Percentiles rank a stretch among this genome's conserved stretches.
Evolutionary conservation across 2,113 vertebrate genomes (phyloP).

Genomic region (Physeter macrocephalus): DNA sequence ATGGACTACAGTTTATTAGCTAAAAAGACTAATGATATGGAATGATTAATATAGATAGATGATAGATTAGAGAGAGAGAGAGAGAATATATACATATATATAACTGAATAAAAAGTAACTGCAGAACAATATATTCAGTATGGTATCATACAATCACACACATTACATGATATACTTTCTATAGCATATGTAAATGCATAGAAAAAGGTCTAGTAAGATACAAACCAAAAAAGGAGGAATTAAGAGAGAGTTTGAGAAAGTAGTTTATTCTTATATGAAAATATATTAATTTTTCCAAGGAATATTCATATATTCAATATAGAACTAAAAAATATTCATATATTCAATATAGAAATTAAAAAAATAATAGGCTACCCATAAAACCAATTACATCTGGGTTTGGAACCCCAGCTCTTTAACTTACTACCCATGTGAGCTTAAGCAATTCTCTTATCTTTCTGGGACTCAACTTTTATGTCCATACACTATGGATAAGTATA

Average conservation of each 20-base stretch:
- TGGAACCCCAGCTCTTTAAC: not conserved
- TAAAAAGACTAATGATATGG: not conserved
- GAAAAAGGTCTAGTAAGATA: not conserved
- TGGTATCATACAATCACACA: not conserved
- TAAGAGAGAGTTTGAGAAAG: not conserved
- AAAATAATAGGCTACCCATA: not conserved
- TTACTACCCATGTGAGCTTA: not conserved
- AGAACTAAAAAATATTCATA: not conserved
- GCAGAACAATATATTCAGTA: not conserved
- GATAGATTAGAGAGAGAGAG: too few relatives aligned
- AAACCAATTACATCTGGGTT: not conserved
- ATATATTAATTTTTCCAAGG: not conserved
- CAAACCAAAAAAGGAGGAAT: not conserved
- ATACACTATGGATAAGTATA: not conserved
- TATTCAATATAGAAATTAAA: not conserved
- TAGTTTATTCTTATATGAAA: not conserved
- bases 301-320: not conserved
- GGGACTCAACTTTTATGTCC: not conserved
- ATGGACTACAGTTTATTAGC: not conserved
- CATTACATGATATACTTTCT: not conserved
- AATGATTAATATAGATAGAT: not conserved
- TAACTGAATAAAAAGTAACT: not conserved
- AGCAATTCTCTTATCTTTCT: not conserved
- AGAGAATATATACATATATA: not conserved
- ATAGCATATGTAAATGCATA: not conserved